Evolutionary conservation across 2,888 invertebrate species (phyloP).

Genomic region (Drosophila vallismaia): DNA sequence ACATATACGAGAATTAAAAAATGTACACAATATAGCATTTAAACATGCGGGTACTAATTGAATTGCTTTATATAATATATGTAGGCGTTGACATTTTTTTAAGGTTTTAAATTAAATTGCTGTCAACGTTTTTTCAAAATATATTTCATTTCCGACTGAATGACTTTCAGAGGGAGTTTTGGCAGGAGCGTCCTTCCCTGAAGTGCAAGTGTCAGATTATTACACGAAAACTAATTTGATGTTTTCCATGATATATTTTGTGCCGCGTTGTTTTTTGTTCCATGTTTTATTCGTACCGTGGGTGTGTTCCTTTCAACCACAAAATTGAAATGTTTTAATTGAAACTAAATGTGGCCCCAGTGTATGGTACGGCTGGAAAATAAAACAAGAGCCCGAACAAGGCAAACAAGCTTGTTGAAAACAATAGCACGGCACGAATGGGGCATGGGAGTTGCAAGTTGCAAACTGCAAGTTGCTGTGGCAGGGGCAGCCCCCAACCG

Average conservation of each 20-base stretch:
- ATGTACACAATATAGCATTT: slow-evolving; percentile 1
- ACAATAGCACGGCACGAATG: slow-evolving; percentile 41
- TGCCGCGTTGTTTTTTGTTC: slow-evolving; percentile 11
- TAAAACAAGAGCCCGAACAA: slow-evolving; percentile 55
- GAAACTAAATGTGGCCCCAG: slow-evolving; percentile 77
- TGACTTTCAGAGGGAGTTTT: slow-evolving; percentile 23
- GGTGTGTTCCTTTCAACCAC: slow-evolving; percentile 66
- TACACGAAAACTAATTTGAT: slow-evolving; percentile 43
- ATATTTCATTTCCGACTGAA: slow-evolving; percentile 33
- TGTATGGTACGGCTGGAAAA: slow-evolving; percentile 62
- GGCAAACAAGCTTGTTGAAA: slow-evolving; percentile 53
- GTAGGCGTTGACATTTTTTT: slow-evolving; percentile 70
- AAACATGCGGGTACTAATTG: slow-evolving; percentile 63
- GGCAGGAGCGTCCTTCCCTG: slow-evolving; percentile 4
- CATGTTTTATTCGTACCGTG: slow-evolving; percentile 24
- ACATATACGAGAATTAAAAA: neutral
- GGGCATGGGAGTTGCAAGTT: neutral
- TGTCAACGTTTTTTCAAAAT: slow-evolving; percentile 32
- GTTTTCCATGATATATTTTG: slow-evolving; percentile 21
- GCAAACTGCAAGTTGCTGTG: neutral
- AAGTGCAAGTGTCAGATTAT: slow-evolving; percentile 56
- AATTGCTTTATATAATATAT: slow-evolving; percentile 62
- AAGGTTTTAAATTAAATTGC: slow-evolving; percentile 65
- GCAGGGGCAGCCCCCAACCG: slow-evolving; percentile 16
- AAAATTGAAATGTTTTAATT: slow-evolving; percentile 78